Conservation (phyloP, 2,888 invertebrate species). For the Campoplex nolae region DNA sequence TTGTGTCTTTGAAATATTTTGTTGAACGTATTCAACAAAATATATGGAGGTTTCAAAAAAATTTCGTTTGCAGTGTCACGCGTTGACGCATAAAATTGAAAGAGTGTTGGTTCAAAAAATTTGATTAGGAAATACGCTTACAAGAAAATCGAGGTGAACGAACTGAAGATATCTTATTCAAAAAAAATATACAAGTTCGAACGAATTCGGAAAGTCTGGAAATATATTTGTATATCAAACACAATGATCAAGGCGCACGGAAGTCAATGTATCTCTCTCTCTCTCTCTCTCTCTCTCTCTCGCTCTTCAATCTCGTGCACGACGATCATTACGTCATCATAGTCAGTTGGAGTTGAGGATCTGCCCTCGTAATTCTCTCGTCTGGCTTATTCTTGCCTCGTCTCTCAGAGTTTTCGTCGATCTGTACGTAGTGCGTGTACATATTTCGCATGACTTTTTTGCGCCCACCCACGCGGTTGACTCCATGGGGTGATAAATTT, state of each 20-base stretch:
- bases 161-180: too few species aligned
- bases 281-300: conserved; percentile 33
- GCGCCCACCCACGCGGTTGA: conserved; percentile 65
- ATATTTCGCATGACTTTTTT: conserved; percentile 65
- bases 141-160: background rate
- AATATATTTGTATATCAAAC: conserved; percentile 11
- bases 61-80: background rate
- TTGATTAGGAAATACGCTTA: background rate
- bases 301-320: conserved; percentile 30
- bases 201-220: background rate
- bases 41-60: too few species aligned
- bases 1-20: too few species aligned
- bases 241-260: conserved; percentile 44
- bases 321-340: conserved; percentile 52
- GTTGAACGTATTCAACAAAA: too few species aligned
- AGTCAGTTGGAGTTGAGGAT: conserved; percentile 31
- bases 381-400: conserved; percentile 30
- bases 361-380: conserved; percentile 42
- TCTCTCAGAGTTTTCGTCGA: conserved; percentile 14
- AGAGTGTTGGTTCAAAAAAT: background rate
- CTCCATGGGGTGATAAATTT: conserved; percentile 46
- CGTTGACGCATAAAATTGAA: background rate
- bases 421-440: conserved; percentile 5
- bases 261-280: conserved; percentile 52
- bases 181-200: background rate